These are phyloP conservation scores for Patella pellucida DNA, from an alignment of 2,888 invertebrate species.

Conservation along the genomic window DNA sequence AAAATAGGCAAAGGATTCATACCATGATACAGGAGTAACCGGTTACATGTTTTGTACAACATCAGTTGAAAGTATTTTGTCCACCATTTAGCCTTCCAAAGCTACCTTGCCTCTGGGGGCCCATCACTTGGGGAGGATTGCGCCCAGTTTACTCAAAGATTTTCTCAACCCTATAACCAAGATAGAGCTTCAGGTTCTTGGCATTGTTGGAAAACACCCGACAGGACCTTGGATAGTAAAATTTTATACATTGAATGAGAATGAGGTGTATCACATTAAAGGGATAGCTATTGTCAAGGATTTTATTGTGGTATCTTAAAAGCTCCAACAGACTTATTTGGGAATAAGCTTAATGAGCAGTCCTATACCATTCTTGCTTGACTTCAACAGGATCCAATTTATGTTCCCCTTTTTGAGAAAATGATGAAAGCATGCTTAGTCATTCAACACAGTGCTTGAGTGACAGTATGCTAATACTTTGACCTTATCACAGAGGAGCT, in stretches of 20 bases:
- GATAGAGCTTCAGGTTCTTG: constrained; percentile 30
- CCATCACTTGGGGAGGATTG: constrained; percentile 31
- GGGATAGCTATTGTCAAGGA: constrained; percentile 17
- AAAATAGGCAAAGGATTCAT: constrained; percentile 26
- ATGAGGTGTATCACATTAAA: constrained; percentile 6
- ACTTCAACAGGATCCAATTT: too few relatives aligned
- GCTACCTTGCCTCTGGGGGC: constrained; percentile 21
- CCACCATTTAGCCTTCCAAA: constrained; percentile 17
- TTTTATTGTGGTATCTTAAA: too few relatives aligned
- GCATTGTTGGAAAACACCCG: constrained; percentile 23
- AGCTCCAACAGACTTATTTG: too few relatives aligned
- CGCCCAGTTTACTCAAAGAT: constrained; percentile 20
- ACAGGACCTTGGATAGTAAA: constrained; percentile 27
- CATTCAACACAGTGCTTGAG: too few relatives aligned
- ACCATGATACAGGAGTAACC: constrained; percentile 34
- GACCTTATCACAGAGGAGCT: too few relatives aligned
- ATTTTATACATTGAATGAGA: constrained; percentile 30
- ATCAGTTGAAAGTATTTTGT: constrained; percentile 22
- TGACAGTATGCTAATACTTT: too few relatives aligned
- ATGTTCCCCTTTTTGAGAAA: too few relatives aligned
- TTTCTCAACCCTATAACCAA: constrained; percentile 21
- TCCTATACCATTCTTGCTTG: too few relatives aligned
- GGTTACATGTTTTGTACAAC: constrained; percentile 36
- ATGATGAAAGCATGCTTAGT: too few relatives aligned
- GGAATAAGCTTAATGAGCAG: too few relatives aligned